These are phyloP conservation scores for Clinocottus analis DNA, from an alignment of 2,113 vertebrate genomes.

Conservation along the genomic window DNA sequence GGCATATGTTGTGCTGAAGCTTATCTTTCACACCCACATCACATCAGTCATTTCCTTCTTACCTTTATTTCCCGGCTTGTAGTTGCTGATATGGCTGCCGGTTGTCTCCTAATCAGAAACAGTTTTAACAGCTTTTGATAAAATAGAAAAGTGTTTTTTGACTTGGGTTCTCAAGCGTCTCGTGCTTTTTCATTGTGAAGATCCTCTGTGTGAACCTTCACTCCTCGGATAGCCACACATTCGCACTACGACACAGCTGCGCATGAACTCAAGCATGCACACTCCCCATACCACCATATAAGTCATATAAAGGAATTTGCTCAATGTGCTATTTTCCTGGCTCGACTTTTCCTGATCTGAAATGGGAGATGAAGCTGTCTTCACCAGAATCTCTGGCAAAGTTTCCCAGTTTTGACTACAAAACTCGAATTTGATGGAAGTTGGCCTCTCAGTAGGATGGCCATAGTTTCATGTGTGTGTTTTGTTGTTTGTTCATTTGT, in stretches of 20 bases:
- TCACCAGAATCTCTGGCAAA: conserved; percentile 27
- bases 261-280: neutral
- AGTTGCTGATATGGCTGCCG: conserved; percentile 49
- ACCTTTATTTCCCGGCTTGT: conserved; percentile 37
- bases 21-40: conserved; percentile 40
- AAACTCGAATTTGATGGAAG: conserved; percentile 30
- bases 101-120: conserved; percentile 51
- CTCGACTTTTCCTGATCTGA: conserved; percentile 35
- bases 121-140: conserved; percentile 66
- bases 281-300: conserved; percentile 22
- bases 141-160: conserved; percentile 45
- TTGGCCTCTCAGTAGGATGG: conserved; percentile 37
- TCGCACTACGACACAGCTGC: conserved; percentile 16
- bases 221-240: neutral
- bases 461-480: conserved; percentile 37
- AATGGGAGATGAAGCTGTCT: conserved; percentile 49
- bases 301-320: conserved; percentile 18
- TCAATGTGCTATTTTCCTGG: conserved; percentile 28
- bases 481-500: conserved; percentile 35
- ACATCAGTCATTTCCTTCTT: conserved; percentile 33
- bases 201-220: neutral
- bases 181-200: conserved; percentile 14
- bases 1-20: conserved; percentile 6
- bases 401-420: conserved; percentile 40
- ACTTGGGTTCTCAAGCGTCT: conserved; percentile 36